Conservation (phyloP, 92 coral and sea anemone species). For the Porites cylindrica region DNA sequence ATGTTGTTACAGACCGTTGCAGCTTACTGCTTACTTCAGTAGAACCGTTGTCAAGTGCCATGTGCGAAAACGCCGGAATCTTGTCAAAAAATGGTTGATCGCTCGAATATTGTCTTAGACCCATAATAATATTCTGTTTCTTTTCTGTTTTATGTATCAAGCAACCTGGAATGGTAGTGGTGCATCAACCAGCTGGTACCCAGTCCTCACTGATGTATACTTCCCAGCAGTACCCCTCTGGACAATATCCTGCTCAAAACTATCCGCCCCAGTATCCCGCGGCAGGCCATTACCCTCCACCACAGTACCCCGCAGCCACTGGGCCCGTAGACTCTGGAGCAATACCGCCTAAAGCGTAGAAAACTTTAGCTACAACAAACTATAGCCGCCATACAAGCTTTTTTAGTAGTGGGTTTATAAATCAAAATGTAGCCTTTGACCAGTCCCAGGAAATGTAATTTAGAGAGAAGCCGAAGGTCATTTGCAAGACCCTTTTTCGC, state of each 20-base stretch:
- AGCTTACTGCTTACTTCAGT: no score
- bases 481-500: no score
- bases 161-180: conserved; percentile 56
- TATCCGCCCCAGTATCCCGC: conserved; percentile 30
- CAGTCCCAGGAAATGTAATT: no score
- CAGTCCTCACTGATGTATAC: conserved; percentile 27
- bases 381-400: neutral
- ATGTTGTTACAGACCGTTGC: no score
- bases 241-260: conserved; percentile 34
- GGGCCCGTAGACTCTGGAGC: conserved; percentile 9
- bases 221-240: conserved; percentile 32
- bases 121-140: neutral
- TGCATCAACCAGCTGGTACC: conserved; percentile 29
- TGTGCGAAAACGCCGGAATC: no score
- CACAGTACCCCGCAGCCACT: conserved; percentile 20
- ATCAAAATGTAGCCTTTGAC: no score
- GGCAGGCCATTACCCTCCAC: conserved; percentile 34
- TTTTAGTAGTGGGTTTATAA: no score
- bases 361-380: neutral
- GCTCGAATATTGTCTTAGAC: no score
- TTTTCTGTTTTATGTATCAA: neutral
- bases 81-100: neutral
- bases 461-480: no score
- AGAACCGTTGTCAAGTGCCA: no score
- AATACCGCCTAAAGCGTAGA: conserved; percentile 40